phyloP scores from a whole-genome alignment of 2,797 vertebrate genomes.

The Malurus splendens region DNA sequence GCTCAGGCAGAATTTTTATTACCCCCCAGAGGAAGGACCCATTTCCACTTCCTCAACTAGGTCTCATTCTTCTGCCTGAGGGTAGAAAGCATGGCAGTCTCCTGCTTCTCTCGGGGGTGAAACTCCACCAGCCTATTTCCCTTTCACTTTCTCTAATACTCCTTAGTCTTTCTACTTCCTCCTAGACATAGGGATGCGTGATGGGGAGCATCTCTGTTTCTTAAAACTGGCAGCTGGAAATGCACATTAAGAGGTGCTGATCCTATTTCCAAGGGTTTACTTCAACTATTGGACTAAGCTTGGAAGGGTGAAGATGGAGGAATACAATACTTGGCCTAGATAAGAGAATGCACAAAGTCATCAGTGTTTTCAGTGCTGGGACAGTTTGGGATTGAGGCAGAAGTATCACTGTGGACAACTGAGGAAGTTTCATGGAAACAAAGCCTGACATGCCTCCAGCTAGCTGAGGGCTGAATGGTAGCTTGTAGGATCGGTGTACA shows the following conservation, averaged over 20 bases:
- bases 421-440: background rate
- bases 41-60: too few species aligned
- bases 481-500: background rate
- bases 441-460: background rate
- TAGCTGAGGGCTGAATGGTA: background rate
- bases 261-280: background rate
- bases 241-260: background rate
- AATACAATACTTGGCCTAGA: background rate
- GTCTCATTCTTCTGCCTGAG: too few species aligned
- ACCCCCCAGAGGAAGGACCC: too few species aligned
- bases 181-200: accelerated
- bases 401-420: background rate
- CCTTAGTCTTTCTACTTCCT: too few species aligned
- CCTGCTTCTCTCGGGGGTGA: too few species aligned
- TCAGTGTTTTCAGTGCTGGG: background rate
- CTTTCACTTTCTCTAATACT: too few species aligned
- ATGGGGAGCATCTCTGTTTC: background rate
- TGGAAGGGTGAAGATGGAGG: background rate
- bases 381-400: background rate
- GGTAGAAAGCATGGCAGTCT: too few species aligned
- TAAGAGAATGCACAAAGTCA: background rate
- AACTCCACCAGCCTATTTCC: too few species aligned
- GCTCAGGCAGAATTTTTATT: too few species aligned
- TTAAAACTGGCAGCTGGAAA: background rate
- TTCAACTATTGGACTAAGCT: background rate